Evolutionary conservation across 2,113 vertebrate genomes (phyloP).

Genomic region (Lamprologus speciosus): DNA sequence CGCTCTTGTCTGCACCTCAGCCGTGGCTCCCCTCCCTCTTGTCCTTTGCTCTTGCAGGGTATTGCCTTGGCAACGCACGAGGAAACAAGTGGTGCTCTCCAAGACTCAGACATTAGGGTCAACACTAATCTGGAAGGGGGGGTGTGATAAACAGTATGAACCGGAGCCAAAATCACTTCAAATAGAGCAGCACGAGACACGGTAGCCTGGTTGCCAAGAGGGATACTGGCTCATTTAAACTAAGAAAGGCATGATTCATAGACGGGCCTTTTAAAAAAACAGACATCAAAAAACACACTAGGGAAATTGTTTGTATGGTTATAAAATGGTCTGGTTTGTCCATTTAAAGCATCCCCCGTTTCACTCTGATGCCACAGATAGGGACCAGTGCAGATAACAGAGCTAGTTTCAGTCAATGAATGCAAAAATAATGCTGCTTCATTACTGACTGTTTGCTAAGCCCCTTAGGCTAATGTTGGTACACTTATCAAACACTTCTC

Average conservation of each 20-base stretch:
- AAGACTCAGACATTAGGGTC: constrained; percentile 67
- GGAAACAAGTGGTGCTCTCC: constrained; percentile 62
- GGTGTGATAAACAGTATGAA: constrained; percentile 64
- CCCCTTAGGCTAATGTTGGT: not conserved
- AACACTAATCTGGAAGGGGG: constrained; percentile 56
- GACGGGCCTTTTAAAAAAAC: not conserved
- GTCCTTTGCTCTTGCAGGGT: constrained; percentile 54
- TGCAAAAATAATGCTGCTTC: not conserved
- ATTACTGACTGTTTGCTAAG: not conserved
- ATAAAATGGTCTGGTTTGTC: not conserved
- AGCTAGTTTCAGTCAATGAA: not conserved
- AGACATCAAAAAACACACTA: not conserved
- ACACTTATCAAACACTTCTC: not conserved
- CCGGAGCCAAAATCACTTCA: constrained; percentile 61
- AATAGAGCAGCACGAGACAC: constrained; percentile 30
- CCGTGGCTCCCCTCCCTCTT: constrained; percentile 4
- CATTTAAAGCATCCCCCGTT: not conserved
- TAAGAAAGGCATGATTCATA: constrained; percentile 43
- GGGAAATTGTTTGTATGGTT: not conserved
- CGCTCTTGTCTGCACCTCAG: not conserved
- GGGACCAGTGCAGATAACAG: not conserved
- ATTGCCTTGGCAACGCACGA: constrained; percentile 68
- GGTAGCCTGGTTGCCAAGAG: constrained; percentile 31
- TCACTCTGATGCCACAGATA: not conserved
- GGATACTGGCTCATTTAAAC: constrained; percentile 41